Percentiles rank a stretch among this genome's conserved stretches.
Evolutionary conservation across 2,888 invertebrate genomes (phyloP).

Genomic region (Acanthosepion lycidas): DNA sequence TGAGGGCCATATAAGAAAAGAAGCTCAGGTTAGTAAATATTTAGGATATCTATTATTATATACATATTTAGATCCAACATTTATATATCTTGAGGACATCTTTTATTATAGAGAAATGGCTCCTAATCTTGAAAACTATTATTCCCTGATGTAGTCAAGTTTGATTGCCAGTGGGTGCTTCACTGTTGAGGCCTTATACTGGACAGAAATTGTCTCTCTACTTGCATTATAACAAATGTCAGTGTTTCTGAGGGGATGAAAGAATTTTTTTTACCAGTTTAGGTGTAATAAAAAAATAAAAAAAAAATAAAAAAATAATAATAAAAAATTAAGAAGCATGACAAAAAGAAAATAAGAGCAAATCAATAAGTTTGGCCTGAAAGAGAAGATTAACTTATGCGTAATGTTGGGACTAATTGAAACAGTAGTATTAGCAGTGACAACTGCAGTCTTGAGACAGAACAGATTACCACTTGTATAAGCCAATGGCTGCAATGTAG

Average conservation of each 20-base stretch:
- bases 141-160: not conserved
- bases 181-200: not conserved
- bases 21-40: too few relatives aligned
- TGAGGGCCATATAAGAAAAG: too few relatives aligned
- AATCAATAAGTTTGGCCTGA: not conserved
- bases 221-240: not conserved
- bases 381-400: constrained; percentile 20
- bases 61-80: too few relatives aligned
- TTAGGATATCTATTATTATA: too few relatives aligned
- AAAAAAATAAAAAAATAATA: not conserved
- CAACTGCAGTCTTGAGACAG: not conserved
- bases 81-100: too few relatives aligned
- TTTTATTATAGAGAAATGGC: too few relatives aligned
- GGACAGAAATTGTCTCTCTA: not conserved
- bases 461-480: not conserved
- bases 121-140: not conserved
- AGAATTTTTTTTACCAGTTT: not conserved
- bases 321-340: not conserved
- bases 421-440: not conserved
- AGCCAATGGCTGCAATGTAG: not conserved
- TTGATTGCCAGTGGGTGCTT: not conserved
- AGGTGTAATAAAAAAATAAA: not conserved
- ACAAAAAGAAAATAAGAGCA: not conserved
- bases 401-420: not conserved
- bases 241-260: not conserved